Evolutionary conservation across 2,797 vertebrate genomes (phyloP).

Genomic region (Bufotes viridis): DNA sequence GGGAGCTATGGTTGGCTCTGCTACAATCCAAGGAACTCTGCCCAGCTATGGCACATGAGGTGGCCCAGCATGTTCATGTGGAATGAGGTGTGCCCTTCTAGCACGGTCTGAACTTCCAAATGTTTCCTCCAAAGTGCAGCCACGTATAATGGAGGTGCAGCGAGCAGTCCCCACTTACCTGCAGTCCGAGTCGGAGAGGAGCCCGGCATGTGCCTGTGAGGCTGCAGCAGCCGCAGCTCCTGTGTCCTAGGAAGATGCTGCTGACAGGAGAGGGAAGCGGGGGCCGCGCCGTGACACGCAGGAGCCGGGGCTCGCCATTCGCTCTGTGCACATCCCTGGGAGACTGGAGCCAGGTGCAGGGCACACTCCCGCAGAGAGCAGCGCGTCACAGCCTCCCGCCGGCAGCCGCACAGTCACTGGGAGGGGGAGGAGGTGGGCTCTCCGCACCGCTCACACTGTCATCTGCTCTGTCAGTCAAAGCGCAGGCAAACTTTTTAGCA

Average conservation of each 20-base stretch:
- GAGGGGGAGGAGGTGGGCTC: constrained; percentile 61
- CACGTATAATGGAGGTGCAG: not conserved
- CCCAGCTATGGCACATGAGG: not conserved
- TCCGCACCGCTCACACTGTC: constrained; percentile 30
- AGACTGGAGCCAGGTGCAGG: constrained; percentile 69
- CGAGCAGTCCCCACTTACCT: constrained; percentile 31
- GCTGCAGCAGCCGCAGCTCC: constrained; percentile 35
- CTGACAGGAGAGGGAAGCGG: constrained; percentile 35
- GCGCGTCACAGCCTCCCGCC: constrained; percentile 58
- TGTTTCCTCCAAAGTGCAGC: not conserved
- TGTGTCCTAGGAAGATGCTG: constrained; percentile 54
- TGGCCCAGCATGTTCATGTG: not conserved
- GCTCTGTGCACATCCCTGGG: constrained; percentile 64
- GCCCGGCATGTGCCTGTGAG: constrained; percentile 20
- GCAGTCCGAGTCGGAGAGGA: constrained; percentile 34
- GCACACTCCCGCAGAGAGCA: constrained; percentile 66
- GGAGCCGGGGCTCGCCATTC: constrained; percentile 59
- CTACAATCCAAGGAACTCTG: not conserved
- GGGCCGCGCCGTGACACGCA: constrained; percentile 44
- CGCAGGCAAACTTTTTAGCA: not conserved
- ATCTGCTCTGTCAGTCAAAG: not conserved
- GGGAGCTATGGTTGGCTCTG: not conserved
- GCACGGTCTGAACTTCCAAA: not conserved
- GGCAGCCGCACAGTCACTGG: constrained; percentile 58
- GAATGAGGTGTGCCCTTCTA: not conserved